phyloP scores from a whole-genome alignment of 2,888 invertebrate genomes.

The Thumatha senex region DNA sequence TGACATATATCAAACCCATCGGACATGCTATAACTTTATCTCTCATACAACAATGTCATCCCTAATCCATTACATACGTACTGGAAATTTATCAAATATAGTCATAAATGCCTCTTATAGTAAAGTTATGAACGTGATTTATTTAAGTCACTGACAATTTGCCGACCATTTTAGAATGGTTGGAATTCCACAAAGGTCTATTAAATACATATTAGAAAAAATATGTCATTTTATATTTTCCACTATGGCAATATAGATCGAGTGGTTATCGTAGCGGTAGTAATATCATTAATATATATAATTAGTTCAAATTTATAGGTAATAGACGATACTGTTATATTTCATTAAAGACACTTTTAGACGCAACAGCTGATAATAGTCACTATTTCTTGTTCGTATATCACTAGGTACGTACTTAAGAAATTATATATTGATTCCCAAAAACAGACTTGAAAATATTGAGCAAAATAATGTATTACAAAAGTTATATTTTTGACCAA shows the following conservation, averaged over 20 bases:
- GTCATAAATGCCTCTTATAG: conserved; percentile 21
- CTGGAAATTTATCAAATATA: conserved; percentile 19
- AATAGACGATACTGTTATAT: conserved; percentile 1
- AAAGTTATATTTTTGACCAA: conserved; percentile 7
- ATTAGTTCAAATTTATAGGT: too few relatives aligned
- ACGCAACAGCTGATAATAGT: conserved; percentile 12
- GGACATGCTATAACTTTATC: conserved; percentile 12
- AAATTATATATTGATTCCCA: conserved; percentile 26
- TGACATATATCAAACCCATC: conserved; percentile 7
- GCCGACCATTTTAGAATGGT: conserved; percentile 38
- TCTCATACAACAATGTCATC: conserved; percentile 15
- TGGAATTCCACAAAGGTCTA: conserved; percentile 35
- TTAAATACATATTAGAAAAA: conserved; percentile 42
- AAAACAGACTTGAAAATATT: conserved; percentile 16
- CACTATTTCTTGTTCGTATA: conserved; percentile 19
- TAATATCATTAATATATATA: too few relatives aligned
- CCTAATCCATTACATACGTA: conserved; percentile 18
- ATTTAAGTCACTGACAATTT: conserved; percentile 38
- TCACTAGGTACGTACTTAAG: conserved; percentile 20
- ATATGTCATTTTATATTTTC: conserved; percentile 30
- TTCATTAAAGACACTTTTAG: conserved; percentile 7
- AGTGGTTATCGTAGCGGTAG: conserved; percentile 18
- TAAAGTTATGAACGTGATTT: conserved; percentile 40
- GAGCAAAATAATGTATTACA: conserved; percentile 18
- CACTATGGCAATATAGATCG: conserved; percentile 20